These are phyloP conservation scores for Oscheius sp. DNA, from an alignment of 2,888 invertebrate species.

Conservation along the genomic window DNA sequence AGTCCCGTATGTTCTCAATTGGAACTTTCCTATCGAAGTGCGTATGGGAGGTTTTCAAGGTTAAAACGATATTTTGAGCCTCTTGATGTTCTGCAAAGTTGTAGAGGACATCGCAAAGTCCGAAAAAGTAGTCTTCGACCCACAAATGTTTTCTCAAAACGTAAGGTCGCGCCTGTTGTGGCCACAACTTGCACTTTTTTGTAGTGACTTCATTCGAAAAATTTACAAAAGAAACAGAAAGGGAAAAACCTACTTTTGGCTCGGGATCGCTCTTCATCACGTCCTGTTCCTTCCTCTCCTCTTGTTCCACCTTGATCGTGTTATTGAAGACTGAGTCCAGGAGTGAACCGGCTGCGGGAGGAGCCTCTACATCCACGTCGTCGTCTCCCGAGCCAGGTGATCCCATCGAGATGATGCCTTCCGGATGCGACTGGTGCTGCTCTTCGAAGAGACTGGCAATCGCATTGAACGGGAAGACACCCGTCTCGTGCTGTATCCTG, in stretches of 20 bases:
- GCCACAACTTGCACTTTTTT: too few species aligned
- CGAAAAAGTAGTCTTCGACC: too few species aligned
- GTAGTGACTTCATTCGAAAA: too few species aligned
- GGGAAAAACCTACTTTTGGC: constrained; percentile 1
- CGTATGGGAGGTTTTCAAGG: too few species aligned
- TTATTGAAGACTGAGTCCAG: constrained; percentile 22
- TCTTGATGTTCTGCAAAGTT: too few species aligned
- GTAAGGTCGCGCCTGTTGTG: too few species aligned
- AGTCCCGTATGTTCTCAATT: too few species aligned
- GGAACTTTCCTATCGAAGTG: too few species aligned
- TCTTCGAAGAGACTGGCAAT: constrained; percentile 32
- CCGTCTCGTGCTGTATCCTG: constrained; percentile 26
- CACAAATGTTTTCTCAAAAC: too few species aligned
- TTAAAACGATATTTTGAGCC: too few species aligned
- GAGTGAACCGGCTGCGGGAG: neutral
- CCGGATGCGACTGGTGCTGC: neutral
- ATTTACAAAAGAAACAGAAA: too few species aligned
- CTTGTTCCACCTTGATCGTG: constrained; percentile 21
- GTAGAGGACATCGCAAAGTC: too few species aligned
- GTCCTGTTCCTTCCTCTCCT: constrained; percentile 4
- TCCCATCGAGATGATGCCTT: neutral
- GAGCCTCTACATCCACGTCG: neutral
- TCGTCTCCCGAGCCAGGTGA: constrained; percentile 23
- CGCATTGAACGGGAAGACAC: constrained; percentile 12
- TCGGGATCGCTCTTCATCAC: constrained; percentile 32